Conservation (phyloP, 2,888 invertebrate species). For the Agriopis aurantiaria region DNA sequence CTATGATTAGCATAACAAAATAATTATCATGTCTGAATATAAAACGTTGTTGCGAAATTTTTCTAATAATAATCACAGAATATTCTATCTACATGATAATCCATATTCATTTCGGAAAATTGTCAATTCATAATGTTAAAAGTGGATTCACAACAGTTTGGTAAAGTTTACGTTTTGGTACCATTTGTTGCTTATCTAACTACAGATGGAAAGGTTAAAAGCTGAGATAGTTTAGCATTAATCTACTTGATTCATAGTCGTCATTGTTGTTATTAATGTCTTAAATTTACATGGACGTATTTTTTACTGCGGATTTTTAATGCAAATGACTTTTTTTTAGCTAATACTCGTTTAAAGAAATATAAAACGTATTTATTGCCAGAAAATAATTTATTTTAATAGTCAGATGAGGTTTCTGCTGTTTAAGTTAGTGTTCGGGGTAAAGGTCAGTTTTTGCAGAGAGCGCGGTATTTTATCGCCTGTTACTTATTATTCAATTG, state of each 20-base stretch:
- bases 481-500: constrained; percentile 38
- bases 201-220: constrained; percentile 12
- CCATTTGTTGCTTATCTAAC: constrained; percentile 20
- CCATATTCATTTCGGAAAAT: constrained; percentile 12
- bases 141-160: not conserved
- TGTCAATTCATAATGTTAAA: constrained; percentile 15
- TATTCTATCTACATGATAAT: constrained; percentile 26
- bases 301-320: constrained; percentile 15
- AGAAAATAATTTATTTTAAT: not conserved
- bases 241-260: constrained; percentile 1
- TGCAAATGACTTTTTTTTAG: constrained; percentile 14
- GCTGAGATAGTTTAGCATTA: constrained; percentile 6
- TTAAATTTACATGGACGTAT: constrained; percentile 13
- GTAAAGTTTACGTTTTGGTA: constrained; percentile 8
- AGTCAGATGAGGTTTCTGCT: constrained; percentile 5
- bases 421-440: not conserved
- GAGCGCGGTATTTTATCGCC: constrained; percentile 2
- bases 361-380: not conserved
- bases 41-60: constrained; percentile 32
- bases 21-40: constrained; percentile 23
- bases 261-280: constrained; percentile 7
- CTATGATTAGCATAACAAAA: constrained; percentile 40
- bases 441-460: constrained; percentile 17
- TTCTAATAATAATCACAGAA: constrained; percentile 16
- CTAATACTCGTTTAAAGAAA: constrained; percentile 1